Evolutionary conservation across 2,113 vertebrate species (phyloP).

Genomic region (Numenius arquata): DNA sequence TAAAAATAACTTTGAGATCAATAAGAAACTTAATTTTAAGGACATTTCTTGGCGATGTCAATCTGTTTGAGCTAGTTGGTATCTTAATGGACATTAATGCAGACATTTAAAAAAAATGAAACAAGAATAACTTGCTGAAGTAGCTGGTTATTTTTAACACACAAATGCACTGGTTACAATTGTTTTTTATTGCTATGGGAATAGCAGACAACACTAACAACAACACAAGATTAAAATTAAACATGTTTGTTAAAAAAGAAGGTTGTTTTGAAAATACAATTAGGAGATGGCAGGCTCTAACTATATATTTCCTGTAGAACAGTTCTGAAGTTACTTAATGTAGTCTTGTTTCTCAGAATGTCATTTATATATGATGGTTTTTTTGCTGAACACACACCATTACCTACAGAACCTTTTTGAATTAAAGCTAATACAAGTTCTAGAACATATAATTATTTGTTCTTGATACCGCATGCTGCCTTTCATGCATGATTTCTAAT

Average conservation of each 20-base stretch:
- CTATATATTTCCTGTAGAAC: neutral
- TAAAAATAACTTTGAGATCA: neutral
- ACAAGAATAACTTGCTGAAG: constrained; percentile 5
- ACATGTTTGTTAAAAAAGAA: neutral
- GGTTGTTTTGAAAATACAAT: constrained; percentile 5
- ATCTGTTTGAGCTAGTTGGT: neutral
- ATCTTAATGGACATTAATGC: neutral
- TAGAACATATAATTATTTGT: neutral
- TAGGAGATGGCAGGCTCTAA: neutral
- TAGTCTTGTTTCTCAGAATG: neutral
- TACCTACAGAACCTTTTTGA: neutral
- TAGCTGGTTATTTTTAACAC: constrained; percentile 27
- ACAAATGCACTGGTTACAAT: neutral
- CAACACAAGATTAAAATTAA: constrained; percentile 14
- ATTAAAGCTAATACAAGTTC: neutral
- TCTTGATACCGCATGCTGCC: neutral
- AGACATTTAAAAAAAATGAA: neutral
- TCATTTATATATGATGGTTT: neutral
- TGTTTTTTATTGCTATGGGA: neutral
- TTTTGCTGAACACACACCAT: neutral
- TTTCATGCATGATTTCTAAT: neutral
- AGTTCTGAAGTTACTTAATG: neutral
- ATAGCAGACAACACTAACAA: neutral
- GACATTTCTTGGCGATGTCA: neutral
- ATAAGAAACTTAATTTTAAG: constrained; percentile 7